phyloP scores from a whole-genome alignment of 2,113 vertebrate species.

The Ciconia boyciana region DNA sequence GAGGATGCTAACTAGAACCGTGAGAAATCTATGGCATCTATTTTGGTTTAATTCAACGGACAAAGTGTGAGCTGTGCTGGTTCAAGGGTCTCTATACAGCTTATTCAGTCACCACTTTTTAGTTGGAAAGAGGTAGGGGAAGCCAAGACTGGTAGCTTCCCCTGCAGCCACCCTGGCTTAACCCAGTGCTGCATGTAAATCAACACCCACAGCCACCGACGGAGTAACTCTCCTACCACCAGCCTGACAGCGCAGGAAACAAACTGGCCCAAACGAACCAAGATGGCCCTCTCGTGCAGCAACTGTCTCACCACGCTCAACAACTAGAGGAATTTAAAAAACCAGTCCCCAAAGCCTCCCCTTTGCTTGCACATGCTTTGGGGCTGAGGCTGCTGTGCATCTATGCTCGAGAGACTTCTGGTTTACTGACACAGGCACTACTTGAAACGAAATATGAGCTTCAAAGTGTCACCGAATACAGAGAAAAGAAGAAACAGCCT shows the following conservation, averaged over 20 bases:
- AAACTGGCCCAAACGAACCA: slow-evolving; percentile 39
- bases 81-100: neutral
- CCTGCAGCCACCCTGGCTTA: neutral
- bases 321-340: neutral
- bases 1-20: neutral
- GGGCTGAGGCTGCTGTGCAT: neutral
- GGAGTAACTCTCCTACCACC: neutral
- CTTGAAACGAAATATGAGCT: neutral
- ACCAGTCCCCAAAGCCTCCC: neutral
- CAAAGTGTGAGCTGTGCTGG: neutral
- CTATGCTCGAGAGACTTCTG: neutral
- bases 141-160: neutral
- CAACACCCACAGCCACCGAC: neutral
- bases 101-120: neutral
- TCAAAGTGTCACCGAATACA: neutral
- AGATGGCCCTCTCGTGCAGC: neutral
- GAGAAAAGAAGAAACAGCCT: neutral
- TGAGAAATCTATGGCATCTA: neutral
- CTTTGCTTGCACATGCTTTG: neutral
- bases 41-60: neutral
- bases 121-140: neutral
- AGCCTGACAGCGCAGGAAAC: slow-evolving; percentile 18
- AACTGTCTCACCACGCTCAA: neutral
- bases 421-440: neutral
- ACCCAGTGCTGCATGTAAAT: neutral